Base-by-base conservation (phyloP, 1,140 invertebrate genomes). In the Leguminivora glycinivorella region DNA sequence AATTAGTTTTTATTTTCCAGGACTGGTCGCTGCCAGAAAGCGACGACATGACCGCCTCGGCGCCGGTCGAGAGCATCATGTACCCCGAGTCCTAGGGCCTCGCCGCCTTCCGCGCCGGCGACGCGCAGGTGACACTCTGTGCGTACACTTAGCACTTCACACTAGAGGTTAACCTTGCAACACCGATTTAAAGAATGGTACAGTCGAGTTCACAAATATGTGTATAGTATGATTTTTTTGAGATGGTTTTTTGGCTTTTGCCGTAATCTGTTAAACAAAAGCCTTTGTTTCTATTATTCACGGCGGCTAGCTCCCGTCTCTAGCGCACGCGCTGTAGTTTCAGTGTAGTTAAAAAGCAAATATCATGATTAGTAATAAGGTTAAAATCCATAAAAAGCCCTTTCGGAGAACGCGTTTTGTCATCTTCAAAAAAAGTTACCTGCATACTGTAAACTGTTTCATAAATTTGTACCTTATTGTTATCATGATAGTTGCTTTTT, bases 21-120 rank as follows among this genome's bases (percentile, higher is more conserved):
- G 87, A 90, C 56, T 90, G 88, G 88, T 90, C 88, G 0, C 77
- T 82, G 0, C 76, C 83, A 1, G 88, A 87, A 29, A 72, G 75
- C 68, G 86, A 85, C 22, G 85, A 88, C 69, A 81, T 90, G 83
- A 85, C 83, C 0, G 83, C 83, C 10, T 84, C 83, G 0, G 85
- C 87, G 14, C 88, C 88, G 0, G 86, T 88, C 0, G 88, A 90
- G 68, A 89, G 85, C 63, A 78, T 90, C n/a, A 70, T 90, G 24
- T 84, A 78, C 78, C 76, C 83, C 2, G 88, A 90, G 72, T 88
- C 88, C 14, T 90, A 90, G 83, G 74, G 29, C 29, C 25, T 22
- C 67, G 31, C 34, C 71, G 43, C 68, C 4, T 63, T 29, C 26
- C 25, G 17, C 29, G 58, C 67, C 67, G 68, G 58, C 29, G 58